Base-by-base conservation (phyloP, 2,888 invertebrate species). In the Sarcophaga subvicina region DNA sequence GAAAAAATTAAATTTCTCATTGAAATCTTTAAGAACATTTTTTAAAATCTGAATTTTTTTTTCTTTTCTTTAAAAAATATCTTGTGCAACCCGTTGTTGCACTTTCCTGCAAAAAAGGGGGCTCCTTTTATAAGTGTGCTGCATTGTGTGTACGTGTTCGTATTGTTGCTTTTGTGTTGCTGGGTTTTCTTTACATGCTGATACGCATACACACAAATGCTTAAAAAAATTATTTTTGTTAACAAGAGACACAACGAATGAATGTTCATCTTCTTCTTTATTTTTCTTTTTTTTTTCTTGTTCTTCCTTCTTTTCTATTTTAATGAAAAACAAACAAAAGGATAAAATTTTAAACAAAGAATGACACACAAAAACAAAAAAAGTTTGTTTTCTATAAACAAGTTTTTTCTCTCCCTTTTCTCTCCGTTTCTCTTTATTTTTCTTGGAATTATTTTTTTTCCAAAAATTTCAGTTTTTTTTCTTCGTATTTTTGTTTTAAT, bases 291-390 rank as follows among this genome's bases (percentile, higher is more conserved):
- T 59, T 79, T 45, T 12, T 37, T 27, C 12, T 22, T 17, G 2
- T 20, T 66, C 20, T 67, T 62, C 37, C 67, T 69, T 60, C 60
- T 77, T 10, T 72, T 17, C 37, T 71, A 45, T 70, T 64, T 80
- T 84, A 84, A 84, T 84, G 84, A 77, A 83, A 80, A 80, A 83
- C 76, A 80, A 83, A 83, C 86, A 86, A 83, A 37, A 86, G 49
- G 63, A 83, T 77, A 60, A 54, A 86, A 82, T 60, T 82, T 79
- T 80, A 80, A 80, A 83, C 86, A 86, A 86, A 86, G 73, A 80
- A 77, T 80, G 85, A 86, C 85, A 82, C 80, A 83, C 49, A 82
- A 85, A 86, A 37, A 37, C 37, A 37, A 37, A 80, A 80, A 82
- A 86, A 83, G 63, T 83, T 86, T 77, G 76, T 77, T 54, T 77